These are phyloP conservation scores for Teleogryllus oceanicus DNA, from an alignment of 2,888 invertebrate species.

Conservation along the genomic window DNA sequence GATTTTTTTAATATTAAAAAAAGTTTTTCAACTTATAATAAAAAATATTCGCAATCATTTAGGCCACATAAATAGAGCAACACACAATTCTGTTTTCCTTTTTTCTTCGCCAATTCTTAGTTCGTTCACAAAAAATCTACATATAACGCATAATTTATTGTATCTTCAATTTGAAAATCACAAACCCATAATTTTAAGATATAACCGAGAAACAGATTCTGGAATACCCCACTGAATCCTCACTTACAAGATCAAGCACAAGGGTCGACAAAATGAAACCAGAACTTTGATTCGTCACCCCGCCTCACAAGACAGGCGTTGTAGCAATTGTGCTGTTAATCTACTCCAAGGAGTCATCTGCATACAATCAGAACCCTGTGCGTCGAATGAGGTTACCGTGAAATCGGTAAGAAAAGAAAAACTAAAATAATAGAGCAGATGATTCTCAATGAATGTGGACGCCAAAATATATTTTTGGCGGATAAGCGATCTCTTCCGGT, in stretches of 20 bases:
- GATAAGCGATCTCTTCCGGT: not conserved
- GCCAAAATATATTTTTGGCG: not conserved
- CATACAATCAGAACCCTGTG: not conserved
- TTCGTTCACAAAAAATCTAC: too few species aligned
- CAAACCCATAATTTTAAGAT: too few species aligned
- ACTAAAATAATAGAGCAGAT: not conserved
- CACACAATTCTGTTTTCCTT: too few species aligned
- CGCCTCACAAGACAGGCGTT: not conserved
- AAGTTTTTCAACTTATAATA: too few species aligned
- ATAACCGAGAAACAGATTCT: too few species aligned
- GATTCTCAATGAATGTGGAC: not conserved
- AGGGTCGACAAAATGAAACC: not conserved
- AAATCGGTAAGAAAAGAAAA: not conserved
- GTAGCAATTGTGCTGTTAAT: not conserved
- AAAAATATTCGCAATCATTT: too few species aligned
- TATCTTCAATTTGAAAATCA: too few species aligned
- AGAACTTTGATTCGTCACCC: not conserved
- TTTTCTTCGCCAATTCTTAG: too few species aligned
- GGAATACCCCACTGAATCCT: too few species aligned
- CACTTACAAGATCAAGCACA: not conserved
- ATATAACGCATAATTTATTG: too few species aligned
- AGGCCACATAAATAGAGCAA: too few species aligned
- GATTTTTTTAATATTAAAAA: too few species aligned
- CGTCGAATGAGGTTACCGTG: not conserved
- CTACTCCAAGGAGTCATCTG: not conserved